Base-by-base conservation (phyloP, 1,140 invertebrate species). In the Nephila pilipes region DNA sequence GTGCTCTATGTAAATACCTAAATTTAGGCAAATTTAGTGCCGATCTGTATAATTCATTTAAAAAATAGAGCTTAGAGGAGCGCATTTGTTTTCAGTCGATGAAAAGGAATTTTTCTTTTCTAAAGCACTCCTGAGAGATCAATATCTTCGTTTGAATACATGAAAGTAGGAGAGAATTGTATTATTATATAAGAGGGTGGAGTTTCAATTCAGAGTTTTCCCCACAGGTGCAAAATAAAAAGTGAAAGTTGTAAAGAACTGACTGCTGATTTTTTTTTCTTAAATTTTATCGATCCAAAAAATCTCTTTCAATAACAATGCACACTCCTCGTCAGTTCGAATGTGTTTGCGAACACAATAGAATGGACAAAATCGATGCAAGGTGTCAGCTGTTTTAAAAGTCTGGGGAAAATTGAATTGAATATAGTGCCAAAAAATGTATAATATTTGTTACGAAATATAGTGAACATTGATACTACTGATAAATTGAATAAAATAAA, bases 321-420 rank as follows among this genome's bases (percentile, higher is more conserved):
- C 22, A 65, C 14, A n/a, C 63, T 65, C 5, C 0, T 65, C 25
- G 10, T 29, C 63, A 46, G 46, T 46, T 65, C 5, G 25, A 65
- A 65, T 65, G 8, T 12, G 5, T 65, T 65, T 65, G n/a, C 22
- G 8, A 65, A n/a, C 3, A 25, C 2, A 29, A 65, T n/a, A 65
- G 63, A 25, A 65, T 65, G 12, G n/a, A 65, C 3, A n/a, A 12
- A 22, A 29, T 65, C 63, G 63, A 65, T 65, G 25, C 22, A 29
- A 65, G 25, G 63, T 65, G 63, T 65, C 63, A 65, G 63, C 63
- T 65, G 63, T 65, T 65, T 65, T 25, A 65, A 65, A 65, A n/a
- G 6, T 65, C 14, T 1, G n/a, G 25, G 14, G 22, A 14, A 10
- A 29, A 65, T 65, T 65, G n/a, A 29, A 29, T 65, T n/a, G 63